A percentile compares a stretch with the other conserved stretches of the same genome.
These are phyloP conservation scores for Vicugna pacos DNA, from an alignment of 2,113 vertebrate species.

Conservation along the genomic window DNA sequence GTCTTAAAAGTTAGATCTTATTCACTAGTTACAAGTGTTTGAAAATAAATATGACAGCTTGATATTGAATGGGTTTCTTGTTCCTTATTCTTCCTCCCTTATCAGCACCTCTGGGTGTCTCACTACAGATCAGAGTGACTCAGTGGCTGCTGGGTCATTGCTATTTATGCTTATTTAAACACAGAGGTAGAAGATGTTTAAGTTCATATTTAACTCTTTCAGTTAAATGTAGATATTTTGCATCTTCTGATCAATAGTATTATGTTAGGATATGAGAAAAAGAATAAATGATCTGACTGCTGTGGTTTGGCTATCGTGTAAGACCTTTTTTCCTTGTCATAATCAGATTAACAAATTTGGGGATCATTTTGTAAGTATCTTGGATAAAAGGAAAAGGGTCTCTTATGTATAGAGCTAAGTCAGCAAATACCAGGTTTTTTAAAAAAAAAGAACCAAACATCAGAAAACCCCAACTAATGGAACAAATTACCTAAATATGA, in stretches of 20 bases:
- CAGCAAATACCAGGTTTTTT: conserved; percentile 45
- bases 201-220: conserved; percentile 54
- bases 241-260: neutral
- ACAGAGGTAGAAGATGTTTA: conserved; percentile 48
- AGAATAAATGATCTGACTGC: conserved; percentile 4
- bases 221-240: conserved; percentile 39
- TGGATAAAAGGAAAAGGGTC: neutral
- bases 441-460: neutral
- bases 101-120: neutral
- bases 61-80: neutral
- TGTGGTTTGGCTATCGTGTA: neutral
- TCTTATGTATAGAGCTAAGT: neutral
- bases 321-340: conserved; percentile 5
- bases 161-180: conserved; percentile 58
- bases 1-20: conserved; percentile 57
- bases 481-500: conserved; percentile 39
- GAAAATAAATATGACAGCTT: conserved; percentile 50
- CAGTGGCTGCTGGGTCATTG: neutral
- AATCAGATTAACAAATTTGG: neutral
- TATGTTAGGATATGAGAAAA: neutral
- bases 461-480: neutral
- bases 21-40: conserved; percentile 37
- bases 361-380: neutral
- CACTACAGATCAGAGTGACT: neutral
- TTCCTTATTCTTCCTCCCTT: neutral